These are phyloP conservation scores for Macaria notata DNA, from an alignment of 2,888 invertebrate species.

Conservation along the genomic window DNA sequence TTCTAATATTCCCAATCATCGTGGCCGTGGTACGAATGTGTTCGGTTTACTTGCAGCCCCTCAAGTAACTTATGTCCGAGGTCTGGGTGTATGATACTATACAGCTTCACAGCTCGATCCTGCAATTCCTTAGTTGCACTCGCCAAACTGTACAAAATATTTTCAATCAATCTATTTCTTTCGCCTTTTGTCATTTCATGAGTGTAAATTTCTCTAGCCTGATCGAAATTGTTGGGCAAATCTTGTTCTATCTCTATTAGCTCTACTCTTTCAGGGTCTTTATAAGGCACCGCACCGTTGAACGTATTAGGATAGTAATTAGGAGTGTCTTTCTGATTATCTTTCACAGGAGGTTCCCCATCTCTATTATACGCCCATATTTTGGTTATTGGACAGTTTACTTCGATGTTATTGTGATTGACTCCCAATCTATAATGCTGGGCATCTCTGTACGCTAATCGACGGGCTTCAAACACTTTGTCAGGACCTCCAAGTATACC, in stretches of 20 bases:
- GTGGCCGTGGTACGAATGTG: neutral
- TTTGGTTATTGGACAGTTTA: conserved; percentile 91
- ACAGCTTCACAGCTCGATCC: conserved; percentile 13
- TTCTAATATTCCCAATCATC: no score
- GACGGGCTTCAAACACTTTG: conserved; percentile 91
- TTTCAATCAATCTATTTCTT: conserved; percentile 86
- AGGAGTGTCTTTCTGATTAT: conserved; percentile 92
- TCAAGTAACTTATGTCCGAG: conserved; percentile 10
- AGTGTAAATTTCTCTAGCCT: conserved; percentile 84
- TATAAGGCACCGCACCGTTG: conserved; percentile 87
- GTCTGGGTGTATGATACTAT: conserved; percentile 15
- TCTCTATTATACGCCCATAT: conserved; percentile 89
- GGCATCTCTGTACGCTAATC: conserved; percentile 92
- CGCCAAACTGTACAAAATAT: conserved; percentile 88
- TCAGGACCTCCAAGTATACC: conserved; percentile 95
- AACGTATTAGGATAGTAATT: conserved; percentile 97
- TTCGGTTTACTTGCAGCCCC: conserved; percentile 1
- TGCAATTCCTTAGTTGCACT: conserved; percentile 83
- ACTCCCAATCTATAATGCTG: conserved; percentile 91
- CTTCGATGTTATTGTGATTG: conserved; percentile 93
- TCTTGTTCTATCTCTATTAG: conserved; percentile 83
- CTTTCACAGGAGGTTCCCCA: conserved; percentile 86
- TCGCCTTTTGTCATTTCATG: conserved; percentile 87
- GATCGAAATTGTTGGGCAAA: conserved; percentile 92
- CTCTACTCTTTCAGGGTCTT: conserved; percentile 75